Evolutionary conservation across 2,797 vertebrate species (phyloP).

Genomic region (Hemitrygon akajei): DNA sequence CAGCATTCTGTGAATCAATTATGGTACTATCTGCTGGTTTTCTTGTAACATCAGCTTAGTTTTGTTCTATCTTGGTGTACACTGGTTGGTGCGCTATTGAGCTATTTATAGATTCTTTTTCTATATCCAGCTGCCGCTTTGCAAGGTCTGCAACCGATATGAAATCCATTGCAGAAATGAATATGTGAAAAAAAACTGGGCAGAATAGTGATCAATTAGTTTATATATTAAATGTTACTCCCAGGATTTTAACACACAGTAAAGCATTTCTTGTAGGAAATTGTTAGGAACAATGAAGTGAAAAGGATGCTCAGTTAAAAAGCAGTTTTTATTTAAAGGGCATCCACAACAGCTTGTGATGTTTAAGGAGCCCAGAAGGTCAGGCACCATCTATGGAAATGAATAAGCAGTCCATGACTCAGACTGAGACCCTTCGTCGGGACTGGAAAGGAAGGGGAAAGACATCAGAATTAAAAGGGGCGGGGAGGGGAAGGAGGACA

Average conservation of each 20-base stretch:
- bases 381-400: too few species aligned
- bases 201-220: slow-evolving; percentile 13
- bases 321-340: neutral
- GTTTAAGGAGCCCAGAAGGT: neutral
- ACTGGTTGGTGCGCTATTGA: slow-evolving; percentile 18
- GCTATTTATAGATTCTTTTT: slow-evolving; percentile 35
- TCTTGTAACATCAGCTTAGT: slow-evolving; percentile 33
- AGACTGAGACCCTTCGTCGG: too few species aligned
- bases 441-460: too few species aligned
- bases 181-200: neutral
- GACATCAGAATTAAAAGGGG: too few species aligned
- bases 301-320: neutral
- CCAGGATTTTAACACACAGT: neutral
- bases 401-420: too few species aligned
- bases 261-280: neutral
- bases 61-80: slow-evolving; percentile 28
- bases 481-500: too few species aligned
- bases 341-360: neutral
- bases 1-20: slow-evolving; percentile 34
- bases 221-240: neutral
- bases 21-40: slow-evolving; percentile 20
- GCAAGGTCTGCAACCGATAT: slow-evolving; percentile 14
- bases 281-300: neutral
- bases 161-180: slow-evolving; percentile 13
- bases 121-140: slow-evolving; percentile 31